Evolutionary conservation across 2,888 invertebrate species (phyloP).

Genomic region (Anarsia innoxiella): DNA sequence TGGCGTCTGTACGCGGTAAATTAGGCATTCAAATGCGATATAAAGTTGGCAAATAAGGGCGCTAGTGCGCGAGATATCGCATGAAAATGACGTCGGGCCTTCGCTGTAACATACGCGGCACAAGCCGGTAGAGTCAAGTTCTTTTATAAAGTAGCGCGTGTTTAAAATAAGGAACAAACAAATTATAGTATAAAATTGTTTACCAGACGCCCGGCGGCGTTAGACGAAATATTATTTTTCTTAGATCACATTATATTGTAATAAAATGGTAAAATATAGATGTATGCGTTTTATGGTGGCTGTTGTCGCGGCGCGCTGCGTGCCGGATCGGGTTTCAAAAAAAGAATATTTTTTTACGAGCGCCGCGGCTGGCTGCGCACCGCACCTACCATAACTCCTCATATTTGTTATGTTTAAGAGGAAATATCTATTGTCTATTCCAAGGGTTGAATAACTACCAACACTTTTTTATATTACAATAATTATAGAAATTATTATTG

Average conservation of each 20-base stretch:
- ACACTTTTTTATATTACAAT: constrained; percentile 77
- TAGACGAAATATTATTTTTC: constrained; percentile 75
- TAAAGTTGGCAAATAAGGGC: too few species aligned
- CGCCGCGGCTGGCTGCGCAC: constrained; percentile 27
- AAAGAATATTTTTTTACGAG: constrained; percentile 69
- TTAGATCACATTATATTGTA: constrained; percentile 75
- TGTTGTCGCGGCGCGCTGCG: constrained; percentile 21
- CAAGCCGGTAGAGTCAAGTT: constrained; percentile 30
- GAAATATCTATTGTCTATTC: constrained; percentile 76
- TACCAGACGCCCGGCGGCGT: constrained; percentile 60
- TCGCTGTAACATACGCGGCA: constrained; percentile 26
- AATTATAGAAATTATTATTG: constrained; percentile 78
- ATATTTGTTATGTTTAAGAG: constrained; percentile 75
- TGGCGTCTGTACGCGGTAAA: too few species aligned
- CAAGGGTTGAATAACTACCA: constrained; percentile 72
- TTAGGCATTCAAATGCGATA: too few species aligned
- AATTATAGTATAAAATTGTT: constrained; percentile 72
- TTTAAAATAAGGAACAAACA: constrained; percentile 60
- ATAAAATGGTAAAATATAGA: constrained; percentile 63
- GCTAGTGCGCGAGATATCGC: constrained; percentile 6
- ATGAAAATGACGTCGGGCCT: constrained; percentile 35
- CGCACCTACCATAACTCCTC: constrained; percentile 27
- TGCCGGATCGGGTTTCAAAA: constrained; percentile 32
- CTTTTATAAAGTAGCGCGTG: constrained; percentile 52
- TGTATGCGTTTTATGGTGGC: constrained; percentile 36